Base-by-base conservation (phyloP, 1,140 invertebrate genomes). In the Oppia nitens region DNA sequence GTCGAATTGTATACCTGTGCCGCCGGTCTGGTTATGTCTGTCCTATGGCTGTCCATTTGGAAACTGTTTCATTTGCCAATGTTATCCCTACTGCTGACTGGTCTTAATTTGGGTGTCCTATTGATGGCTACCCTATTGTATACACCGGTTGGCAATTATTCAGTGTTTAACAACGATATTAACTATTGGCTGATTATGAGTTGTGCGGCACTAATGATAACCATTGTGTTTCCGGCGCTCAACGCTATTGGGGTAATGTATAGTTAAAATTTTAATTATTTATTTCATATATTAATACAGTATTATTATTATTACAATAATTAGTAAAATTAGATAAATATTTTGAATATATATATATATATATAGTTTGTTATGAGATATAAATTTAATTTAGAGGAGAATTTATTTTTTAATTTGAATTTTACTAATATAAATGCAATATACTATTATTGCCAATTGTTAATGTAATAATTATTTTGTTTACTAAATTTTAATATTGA, bases 181-280 rank as follows among this genome's bases (percentile, higher is more conserved):
- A 50, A 50, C 24, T 50, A 50, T 26, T 50, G 49, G 49, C 24
- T 50, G 49, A 50, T 50, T 26, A 25, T 50, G 20, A 20, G 49
- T 20, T 20, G 49, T 12, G n/a, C 20, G 11, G 12, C 49, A 21
- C 20, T 50, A 6, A 6, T 50, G 49, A 50, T 20, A 20, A 50
- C 49, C 4, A 6, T 50, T 20, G 4, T 50, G 6, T 50, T 50
- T 26, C 4, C 20, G 4, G 11, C n/a, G 49, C 4, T 50, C 11
- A 25, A 25, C 20, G 49, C 49, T 26, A 20, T 50, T 20, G 49
- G 6, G 20, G 49, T 50, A 25, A 50, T 12, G n/a, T 50, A 25
- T 50, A 4, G 24, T 9, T 21, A 9, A 11, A 12, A 25, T 50
- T n/a, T n/a, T n/a, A n/a, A n/a, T n/a, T n/a, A n/a, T n/a, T n/a